Percentiles rank a stretch among this genome's conserved stretches.
Conservation (phyloP, 2,888 invertebrate species). For the Drosophila niveifrons region DNA sequence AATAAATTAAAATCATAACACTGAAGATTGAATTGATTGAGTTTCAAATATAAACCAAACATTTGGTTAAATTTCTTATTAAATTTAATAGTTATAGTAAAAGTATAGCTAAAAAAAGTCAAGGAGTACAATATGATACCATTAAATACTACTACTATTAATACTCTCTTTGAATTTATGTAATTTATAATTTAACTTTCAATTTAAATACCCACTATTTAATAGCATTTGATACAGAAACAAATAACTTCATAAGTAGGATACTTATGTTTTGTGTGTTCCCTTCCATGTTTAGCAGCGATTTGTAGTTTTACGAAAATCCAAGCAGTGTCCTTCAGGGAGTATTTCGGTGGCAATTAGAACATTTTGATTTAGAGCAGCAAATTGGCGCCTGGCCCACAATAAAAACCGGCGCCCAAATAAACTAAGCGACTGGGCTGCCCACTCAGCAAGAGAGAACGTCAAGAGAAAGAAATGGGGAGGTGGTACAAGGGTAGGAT, state of each 20-base stretch:
- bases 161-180: no score
- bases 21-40: not conserved
- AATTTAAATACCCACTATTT: no score
- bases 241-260: no score
- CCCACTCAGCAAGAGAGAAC: constrained; percentile 1
- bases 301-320: not conserved
- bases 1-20: not conserved
- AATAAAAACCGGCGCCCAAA: constrained; percentile 30
- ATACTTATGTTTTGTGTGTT: no score
- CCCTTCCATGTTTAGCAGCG: not conserved
- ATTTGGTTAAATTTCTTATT: no score
- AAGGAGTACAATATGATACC: no score
- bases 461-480: not conserved
- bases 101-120: not conserved
- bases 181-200: no score
- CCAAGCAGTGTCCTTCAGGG: constrained; percentile 3
- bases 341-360: constrained; percentile 30
- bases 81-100: not conserved
- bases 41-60: no score
- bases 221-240: no score
- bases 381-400: constrained; percentile 59
- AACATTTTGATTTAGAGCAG: constrained; percentile 46
- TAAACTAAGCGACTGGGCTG: not conserved
- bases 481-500: not conserved
- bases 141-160: no score